Evolutionary conservation across 2,888 invertebrate genomes (phyloP), one percentile per base, ranked within the genome.

Genomic region (Hirtodrosophila duncani): DNA sequence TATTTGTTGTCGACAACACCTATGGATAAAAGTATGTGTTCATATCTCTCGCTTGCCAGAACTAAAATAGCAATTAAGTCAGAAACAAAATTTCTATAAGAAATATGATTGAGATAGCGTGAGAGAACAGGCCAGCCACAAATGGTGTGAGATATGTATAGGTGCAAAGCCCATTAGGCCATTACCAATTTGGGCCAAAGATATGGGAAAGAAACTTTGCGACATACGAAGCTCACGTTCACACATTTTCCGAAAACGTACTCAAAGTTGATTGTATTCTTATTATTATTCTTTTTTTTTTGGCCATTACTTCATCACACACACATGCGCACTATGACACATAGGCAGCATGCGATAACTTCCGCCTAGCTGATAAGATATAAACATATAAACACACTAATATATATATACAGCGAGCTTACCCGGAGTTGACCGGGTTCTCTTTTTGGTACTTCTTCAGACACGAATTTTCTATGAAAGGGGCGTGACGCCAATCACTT

Each of bases 101-200:
- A 64, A 53, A 39, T 37, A 50, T 50, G 49, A 50, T 23, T 37
- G 31, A 30, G 26, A 5, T 9, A 17, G 27, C 5, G 11, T n/a
- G 17, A 18, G 1, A 8, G 10, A 16, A 6, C n/a, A 33, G 14
- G 9, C 8, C n/a, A 20, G 10, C 3, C 11, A 9, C 10, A 14
- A 2, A 1, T 2, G 10, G 3, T 20, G n/a, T 6, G 11, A 2
- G n/a, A n/a, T n/a, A 17, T 7, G 18, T 17, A 3, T 13, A 17
- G 16, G n/a, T 26, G 23, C 3, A 37, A 63, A 63, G 39, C 60
- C 57, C 75, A 71, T 74, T 74, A 71, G 66, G 51, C 60, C 63
- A 74, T 74, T 74, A 57, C 56, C 71, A 61, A 70, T 67, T 67
- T 64, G 49, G 63, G 55, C 67, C 77, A 78, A n/a, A 57, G 66